phyloP scores from a whole-genome alignment of 2,113 vertebrate genomes.

The Bos indicus region DNA sequence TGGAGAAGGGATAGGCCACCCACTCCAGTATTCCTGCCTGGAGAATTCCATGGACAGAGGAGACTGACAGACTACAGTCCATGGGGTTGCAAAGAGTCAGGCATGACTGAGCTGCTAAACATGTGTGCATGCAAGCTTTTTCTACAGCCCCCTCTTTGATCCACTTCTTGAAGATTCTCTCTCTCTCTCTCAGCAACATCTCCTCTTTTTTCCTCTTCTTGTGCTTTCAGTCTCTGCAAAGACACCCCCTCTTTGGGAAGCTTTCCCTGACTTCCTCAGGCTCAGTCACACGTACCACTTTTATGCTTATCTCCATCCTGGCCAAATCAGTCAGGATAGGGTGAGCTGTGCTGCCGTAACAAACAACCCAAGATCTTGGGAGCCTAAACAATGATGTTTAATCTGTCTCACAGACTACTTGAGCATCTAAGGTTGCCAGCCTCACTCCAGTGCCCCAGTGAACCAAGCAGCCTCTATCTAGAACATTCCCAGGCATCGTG shows the following conservation, averaged over 20 bases:
- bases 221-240: background rate
- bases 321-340: background rate
- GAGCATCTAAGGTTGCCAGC: no score
- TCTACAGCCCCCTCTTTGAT: background rate
- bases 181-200: background rate
- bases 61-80: background rate
- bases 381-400: no score
- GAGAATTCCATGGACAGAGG: background rate
- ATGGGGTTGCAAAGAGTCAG: accelerated
- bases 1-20: background rate
- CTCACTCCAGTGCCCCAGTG: background rate
- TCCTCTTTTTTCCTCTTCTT: background rate
- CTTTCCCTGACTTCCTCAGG: background rate
- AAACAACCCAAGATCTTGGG: background rate
- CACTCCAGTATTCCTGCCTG: background rate
- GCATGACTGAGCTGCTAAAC: background rate
- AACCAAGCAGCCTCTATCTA: background rate
- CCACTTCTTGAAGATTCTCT: no score
- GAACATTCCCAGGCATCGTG: background rate
- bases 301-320: no score
- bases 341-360: background rate
- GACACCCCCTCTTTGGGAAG: background rate
- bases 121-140: background rate
- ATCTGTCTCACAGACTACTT: background rate
- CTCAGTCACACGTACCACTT: no score